These are phyloP conservation scores for Drosophila dunni DNA, from an alignment of 1,140 invertebrate species.

Conservation along the genomic window DNA sequence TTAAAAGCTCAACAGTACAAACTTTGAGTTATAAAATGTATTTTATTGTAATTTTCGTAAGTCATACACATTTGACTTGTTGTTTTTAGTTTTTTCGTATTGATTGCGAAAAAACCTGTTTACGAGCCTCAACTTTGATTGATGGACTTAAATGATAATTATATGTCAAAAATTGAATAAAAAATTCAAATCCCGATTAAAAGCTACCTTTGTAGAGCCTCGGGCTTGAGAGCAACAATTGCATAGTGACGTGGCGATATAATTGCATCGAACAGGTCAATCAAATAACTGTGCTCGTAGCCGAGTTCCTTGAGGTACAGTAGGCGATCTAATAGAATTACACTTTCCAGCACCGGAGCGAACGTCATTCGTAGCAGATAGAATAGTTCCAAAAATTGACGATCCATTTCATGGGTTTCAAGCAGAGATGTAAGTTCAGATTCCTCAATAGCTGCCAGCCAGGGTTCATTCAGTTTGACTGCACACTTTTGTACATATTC, in stretches of 20 bases:
- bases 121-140: neutral
- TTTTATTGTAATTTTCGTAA: neutral
- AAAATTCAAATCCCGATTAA: neutral
- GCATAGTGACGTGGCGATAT: slow-evolving; percentile 91
- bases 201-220: neutral
- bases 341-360: slow-evolving; percentile 92
- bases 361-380: slow-evolving; percentile 92
- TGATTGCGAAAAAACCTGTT: neutral
- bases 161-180: neutral
- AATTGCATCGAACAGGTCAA: slow-evolving; percentile 91
- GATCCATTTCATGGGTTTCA: slow-evolving; percentile 84
- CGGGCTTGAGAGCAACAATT: slow-evolving; percentile 85
- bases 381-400: slow-evolving; percentile 90
- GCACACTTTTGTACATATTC: slow-evolving; percentile 88
- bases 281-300: slow-evolving; percentile 87
- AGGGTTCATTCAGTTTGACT: slow-evolving; percentile 53
- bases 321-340: slow-evolving; percentile 93
- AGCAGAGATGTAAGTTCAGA: slow-evolving; percentile 85
- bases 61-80: neutral
- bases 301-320: slow-evolving; percentile 91
- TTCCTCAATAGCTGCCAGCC: slow-evolving; percentile 45
- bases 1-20: no score
- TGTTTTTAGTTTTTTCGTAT: neutral
- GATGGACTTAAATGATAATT: slow-evolving; percentile 11
- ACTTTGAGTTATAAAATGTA: no score